Evolutionary conservation across 2,113 vertebrate species (phyloP).

Genomic region (Charina bottae): DNA sequence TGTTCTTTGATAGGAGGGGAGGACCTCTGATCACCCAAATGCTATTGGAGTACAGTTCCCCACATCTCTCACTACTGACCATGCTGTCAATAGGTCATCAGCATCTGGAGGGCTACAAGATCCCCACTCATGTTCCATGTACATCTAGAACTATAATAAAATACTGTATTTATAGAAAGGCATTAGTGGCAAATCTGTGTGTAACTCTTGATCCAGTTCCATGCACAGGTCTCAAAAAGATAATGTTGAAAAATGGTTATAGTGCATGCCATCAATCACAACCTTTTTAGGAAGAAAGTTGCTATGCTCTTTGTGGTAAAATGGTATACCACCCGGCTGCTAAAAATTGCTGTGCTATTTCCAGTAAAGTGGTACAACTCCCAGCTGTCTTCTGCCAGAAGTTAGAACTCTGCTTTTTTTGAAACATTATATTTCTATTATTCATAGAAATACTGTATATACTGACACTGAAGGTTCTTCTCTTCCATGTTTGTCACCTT

Average conservation of each 20-base stretch:
- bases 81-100: too few relatives aligned
- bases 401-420: not conserved
- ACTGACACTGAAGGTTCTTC: not conserved
- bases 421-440: conserved; percentile 19
- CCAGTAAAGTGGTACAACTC: not conserved
- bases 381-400: not conserved
- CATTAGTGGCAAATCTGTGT: not conserved
- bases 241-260: not conserved
- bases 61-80: too few relatives aligned
- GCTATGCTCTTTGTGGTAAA: not conserved
- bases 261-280: not conserved
- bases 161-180: not conserved
- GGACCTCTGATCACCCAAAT: too few relatives aligned
- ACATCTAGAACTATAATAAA: too few relatives aligned
- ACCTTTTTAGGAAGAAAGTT: conserved; percentile 25
- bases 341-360: conserved; percentile 7
- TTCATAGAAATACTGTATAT: not conserved
- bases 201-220: not conserved
- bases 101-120: too few relatives aligned
- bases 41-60: too few relatives aligned
- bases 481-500: not conserved
- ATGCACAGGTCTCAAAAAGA: not conserved
- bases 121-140: too few relatives aligned
- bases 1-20: not conserved
- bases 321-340: not conserved